These are phyloP conservation scores for Scrobipalpa costella DNA, from an alignment of 2,888 invertebrate genomes.

Conservation along the genomic window DNA sequence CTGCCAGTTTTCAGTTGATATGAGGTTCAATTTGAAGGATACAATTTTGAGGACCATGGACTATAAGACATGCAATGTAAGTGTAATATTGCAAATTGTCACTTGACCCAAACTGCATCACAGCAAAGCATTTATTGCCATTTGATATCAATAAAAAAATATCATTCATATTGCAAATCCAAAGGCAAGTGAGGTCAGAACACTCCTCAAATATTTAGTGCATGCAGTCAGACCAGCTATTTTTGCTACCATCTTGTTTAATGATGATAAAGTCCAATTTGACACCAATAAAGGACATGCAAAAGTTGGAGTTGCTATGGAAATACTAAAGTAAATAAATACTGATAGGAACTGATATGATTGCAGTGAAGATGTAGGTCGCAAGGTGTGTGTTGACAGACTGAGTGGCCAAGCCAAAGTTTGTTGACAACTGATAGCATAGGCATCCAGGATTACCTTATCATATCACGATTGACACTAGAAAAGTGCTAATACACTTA, in stretches of 20 bases:
- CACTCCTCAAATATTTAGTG: neutral
- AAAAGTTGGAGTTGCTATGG: neutral
- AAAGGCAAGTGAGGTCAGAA: conserved; percentile 11
- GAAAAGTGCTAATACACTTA: neutral
- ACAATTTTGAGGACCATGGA: no score
- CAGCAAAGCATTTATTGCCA: neutral
- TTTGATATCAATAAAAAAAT: conserved; percentile 4
- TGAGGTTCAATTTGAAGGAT: no score
- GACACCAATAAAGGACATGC: conserved; percentile 9
- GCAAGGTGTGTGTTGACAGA: neutral
- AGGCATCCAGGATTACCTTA: neutral
- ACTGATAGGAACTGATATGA: conserved; percentile 9
- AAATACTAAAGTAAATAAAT: neutral
- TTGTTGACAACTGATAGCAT: neutral
- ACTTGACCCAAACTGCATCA: neutral
- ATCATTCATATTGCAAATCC: neutral
- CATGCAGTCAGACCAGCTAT: neutral
- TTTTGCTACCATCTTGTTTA: neutral
- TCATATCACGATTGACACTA: neutral
- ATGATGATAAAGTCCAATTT: conserved; percentile 4
- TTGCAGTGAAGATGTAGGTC: neutral
- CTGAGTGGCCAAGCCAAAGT: neutral
- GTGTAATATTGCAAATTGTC: no score
- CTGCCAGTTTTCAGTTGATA: no score
- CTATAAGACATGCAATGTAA: no score